Conservation (phyloP, 1,140 invertebrate species). For the Chrysomallon squamiferum region DNA sequence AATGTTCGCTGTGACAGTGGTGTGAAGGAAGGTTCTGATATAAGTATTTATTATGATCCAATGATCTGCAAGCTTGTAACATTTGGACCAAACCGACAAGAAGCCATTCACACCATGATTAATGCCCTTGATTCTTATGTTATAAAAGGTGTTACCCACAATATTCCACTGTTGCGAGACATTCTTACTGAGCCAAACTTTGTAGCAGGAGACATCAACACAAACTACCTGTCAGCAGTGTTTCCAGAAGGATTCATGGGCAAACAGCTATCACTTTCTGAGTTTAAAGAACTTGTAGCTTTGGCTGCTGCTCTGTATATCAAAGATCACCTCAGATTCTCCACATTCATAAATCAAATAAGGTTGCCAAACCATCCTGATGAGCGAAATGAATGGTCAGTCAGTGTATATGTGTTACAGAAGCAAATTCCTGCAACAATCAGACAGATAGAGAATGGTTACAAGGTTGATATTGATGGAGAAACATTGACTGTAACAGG, state of each 20-base stretch:
- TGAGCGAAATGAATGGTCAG: no score
- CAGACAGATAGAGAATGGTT: background rate
- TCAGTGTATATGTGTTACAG: no score
- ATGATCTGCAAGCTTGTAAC: constrained; percentile 79
- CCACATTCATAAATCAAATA: constrained; percentile 53
- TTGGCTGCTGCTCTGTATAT: constrained; percentile 67
- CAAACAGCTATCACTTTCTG: constrained; percentile 57
- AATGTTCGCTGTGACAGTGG: constrained; percentile 75
- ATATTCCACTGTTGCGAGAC: constrained; percentile 75
- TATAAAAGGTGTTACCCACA: constrained; percentile 76
- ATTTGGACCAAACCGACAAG: constrained; percentile 69
- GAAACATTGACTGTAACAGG: constrained; percentile 47
- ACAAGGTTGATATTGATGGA: constrained; percentile 23
- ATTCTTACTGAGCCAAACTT: constrained; percentile 73
- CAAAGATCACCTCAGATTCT: constrained; percentile 62
- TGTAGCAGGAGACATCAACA: constrained; percentile 71
- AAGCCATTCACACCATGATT: constrained; percentile 70
- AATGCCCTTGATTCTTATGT: constrained; percentile 76
- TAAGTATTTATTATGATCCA: constrained; percentile 79
- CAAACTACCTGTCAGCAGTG: constrained; percentile 72
- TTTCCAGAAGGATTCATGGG: constrained; percentile 68
- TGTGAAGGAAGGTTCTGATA: constrained; percentile 76
- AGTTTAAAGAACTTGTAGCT: constrained; percentile 64
- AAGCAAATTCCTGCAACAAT: no score
- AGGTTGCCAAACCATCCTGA: constrained; percentile 3